Evolutionary conservation across 2,113 vertebrate genomes (phyloP).

Genomic region (Oxyruncus cristatus): DNA sequence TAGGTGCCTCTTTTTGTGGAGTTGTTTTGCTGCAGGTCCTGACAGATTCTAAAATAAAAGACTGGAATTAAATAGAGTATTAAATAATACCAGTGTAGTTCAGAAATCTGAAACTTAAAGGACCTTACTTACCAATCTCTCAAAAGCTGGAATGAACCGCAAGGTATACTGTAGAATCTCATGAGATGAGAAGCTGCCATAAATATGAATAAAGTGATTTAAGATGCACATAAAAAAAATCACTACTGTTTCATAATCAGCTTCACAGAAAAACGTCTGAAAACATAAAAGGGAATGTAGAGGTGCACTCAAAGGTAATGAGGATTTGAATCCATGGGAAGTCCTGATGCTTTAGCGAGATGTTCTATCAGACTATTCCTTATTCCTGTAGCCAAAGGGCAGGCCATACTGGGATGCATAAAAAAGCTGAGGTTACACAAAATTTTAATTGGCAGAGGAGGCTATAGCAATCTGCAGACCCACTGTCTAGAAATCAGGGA

Average conservation of each 20-base stretch:
- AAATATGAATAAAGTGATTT: background rate
- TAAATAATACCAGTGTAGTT: background rate
- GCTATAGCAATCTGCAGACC: background rate
- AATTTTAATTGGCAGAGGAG: background rate
- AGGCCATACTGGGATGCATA: background rate
- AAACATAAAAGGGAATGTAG: background rate
- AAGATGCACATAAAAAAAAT: background rate
- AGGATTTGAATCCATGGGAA: background rate
- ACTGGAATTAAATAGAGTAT: background rate
- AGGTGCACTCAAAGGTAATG: background rate
- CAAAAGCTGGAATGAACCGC: background rate
- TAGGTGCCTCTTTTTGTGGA: background rate
- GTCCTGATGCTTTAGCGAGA: background rate
- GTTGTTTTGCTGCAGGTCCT: background rate
- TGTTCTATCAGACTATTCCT: background rate
- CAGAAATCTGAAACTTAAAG: background rate
- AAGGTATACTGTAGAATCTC: background rate
- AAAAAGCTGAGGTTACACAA: background rate
- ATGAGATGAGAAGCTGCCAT: background rate
- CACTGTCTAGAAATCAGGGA: background rate
- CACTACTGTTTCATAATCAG: background rate
- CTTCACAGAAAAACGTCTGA: background rate
- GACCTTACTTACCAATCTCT: background rate
- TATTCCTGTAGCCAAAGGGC: background rate
- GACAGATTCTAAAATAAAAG: constrained; percentile 36